Evolutionary conservation across 2,113 vertebrate genomes (phyloP), one percentile per base, ranked within the genome.

Genomic region (Riparia riparia): DNA sequence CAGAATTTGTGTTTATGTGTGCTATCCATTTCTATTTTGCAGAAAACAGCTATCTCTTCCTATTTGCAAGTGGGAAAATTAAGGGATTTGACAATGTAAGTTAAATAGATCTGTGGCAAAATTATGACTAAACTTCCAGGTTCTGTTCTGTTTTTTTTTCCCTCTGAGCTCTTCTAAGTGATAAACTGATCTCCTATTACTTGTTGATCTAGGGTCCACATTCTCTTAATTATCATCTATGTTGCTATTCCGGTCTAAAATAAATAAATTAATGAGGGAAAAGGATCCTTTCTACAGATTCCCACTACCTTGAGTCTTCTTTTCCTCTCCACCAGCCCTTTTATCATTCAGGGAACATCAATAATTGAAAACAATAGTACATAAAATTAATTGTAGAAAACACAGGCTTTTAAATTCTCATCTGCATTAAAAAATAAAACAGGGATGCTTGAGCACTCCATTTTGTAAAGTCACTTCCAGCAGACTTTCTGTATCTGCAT

Each of bases 321-420:
- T 83, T 78, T 42, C 14, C n/a, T 86, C 51, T 85, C 49, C 9
- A 51, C 71, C 32, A 22, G 1, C 42, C 69, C 82, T 96, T 97
- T 96, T 96, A 85, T 97, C 92, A 96, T 96, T 94, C 95, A 85
- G 82, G 63, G 77, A 79, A 81, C 77, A 95, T 97, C 96, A 96
- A 97, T 97, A 97, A 97, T 96, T 96, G 88, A 97, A 84, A 96
- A 95, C 93, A 97, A 96, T 90, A 97, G 95, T 96, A 96, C 73
- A 93, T 96, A 97, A 95, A 96, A 97, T 97, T 97, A 97, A 96
- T 95, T 97, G 97, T 92, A 73, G 84, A 93, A 97, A 96, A 96
- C 61, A 92, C 58, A 91, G 80, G 91, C 95, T 97, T 96, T 97
- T 96, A 96, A 96, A 96, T 93, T 93, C 88, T 96, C 93, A 93